A percentile compares a stretch with the other conserved stretches of the same genome.
These are phyloP conservation scores for Cosmia pyralina DNA, from an alignment of 2,888 invertebrate genomes.

Conservation along the genomic window DNA sequence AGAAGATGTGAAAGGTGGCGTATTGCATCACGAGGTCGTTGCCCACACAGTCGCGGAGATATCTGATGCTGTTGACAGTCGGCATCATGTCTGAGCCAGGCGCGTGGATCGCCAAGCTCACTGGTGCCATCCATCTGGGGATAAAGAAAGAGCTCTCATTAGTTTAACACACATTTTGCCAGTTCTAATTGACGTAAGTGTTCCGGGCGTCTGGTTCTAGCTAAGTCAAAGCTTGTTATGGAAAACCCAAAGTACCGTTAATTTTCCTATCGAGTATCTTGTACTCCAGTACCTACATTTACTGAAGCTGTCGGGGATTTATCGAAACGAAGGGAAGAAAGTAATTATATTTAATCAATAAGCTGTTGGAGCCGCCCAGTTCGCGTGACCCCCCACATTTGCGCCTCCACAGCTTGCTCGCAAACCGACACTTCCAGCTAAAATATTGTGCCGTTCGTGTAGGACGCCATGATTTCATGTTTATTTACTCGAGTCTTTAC, in stretches of 20 bases:
- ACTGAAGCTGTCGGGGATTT: neutral
- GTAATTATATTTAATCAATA: constrained; percentile 81
- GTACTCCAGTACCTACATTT: neutral
- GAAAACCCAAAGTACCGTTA: too few species aligned
- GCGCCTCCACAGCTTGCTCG: constrained; percentile 72
- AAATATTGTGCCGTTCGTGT: constrained; percentile 47
- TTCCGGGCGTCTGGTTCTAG: neutral
- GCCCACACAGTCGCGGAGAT: constrained; percentile 94
- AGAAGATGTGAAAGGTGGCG: constrained; percentile 97
- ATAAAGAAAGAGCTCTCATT: constrained; percentile 28
- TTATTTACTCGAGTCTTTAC: constrained; percentile 43
- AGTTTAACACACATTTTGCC: neutral
- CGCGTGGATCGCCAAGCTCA: constrained; percentile 96
- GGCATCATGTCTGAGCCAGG: constrained; percentile 95
- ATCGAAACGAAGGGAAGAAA: constrained; percentile 28
- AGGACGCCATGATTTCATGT: constrained; percentile 42
- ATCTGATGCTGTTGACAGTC: constrained; percentile 94
- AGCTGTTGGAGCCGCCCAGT: constrained; percentile 65
- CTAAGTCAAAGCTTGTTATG: neutral
- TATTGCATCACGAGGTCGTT: constrained; percentile 93
- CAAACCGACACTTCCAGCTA: constrained; percentile 58
- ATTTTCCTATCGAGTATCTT: neutral
- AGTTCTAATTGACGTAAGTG: neutral
- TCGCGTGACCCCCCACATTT: constrained; percentile 82
- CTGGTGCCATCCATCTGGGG: constrained; percentile 95